Percentiles rank a stretch among this genome's conserved stretches.
Conservation (phyloP, 2,113 vertebrate genomes). For the Crocuta crocuta region DNA sequence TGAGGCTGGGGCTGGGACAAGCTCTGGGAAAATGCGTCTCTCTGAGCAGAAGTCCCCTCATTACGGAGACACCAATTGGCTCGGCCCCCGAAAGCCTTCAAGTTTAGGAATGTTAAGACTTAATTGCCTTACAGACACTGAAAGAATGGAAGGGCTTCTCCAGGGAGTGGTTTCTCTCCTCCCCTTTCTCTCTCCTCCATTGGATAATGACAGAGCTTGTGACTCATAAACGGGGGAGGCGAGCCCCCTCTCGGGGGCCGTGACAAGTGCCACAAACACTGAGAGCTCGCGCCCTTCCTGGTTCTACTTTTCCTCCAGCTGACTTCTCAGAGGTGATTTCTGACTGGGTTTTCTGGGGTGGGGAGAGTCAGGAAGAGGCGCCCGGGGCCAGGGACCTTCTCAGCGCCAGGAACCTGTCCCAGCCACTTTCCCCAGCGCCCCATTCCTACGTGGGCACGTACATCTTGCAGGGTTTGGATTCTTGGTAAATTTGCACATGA, state of each 20-base stretch:
- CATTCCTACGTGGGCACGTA: background rate
- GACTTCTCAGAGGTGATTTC: slow-evolving; percentile 60
- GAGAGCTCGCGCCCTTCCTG: background rate
- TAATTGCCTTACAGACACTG: slow-evolving; percentile 87
- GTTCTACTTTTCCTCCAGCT: background rate
- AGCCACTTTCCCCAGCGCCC: background rate
- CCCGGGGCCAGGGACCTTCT: background rate
- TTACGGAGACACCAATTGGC: slow-evolving; percentile 83
- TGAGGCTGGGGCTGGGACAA: accelerated
- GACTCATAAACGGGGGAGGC: slow-evolving; percentile 83
- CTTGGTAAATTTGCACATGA: accelerated
- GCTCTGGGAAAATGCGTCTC: slow-evolving; percentile 74
- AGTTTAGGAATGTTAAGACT: slow-evolving; percentile 82
- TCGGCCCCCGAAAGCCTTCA: slow-evolving; percentile 81
- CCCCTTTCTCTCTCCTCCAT: background rate
- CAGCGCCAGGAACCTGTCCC: accelerated
- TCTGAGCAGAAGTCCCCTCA: slow-evolving; percentile 80
- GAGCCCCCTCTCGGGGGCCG: slow-evolving; percentile 79
- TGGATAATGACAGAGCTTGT: slow-evolving; percentile 83
- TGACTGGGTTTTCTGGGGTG: slow-evolving; percentile 74
- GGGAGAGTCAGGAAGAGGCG: background rate
- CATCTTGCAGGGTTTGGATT: background rate
- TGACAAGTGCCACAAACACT: slow-evolving; percentile 74
- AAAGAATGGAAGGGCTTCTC: slow-evolving; percentile 84
- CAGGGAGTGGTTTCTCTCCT: slow-evolving; percentile 78